These are phyloP conservation scores for Caenorhabditis remanei DNA, from an alignment of 1,140 invertebrate species.

Conservation along the genomic window DNA sequence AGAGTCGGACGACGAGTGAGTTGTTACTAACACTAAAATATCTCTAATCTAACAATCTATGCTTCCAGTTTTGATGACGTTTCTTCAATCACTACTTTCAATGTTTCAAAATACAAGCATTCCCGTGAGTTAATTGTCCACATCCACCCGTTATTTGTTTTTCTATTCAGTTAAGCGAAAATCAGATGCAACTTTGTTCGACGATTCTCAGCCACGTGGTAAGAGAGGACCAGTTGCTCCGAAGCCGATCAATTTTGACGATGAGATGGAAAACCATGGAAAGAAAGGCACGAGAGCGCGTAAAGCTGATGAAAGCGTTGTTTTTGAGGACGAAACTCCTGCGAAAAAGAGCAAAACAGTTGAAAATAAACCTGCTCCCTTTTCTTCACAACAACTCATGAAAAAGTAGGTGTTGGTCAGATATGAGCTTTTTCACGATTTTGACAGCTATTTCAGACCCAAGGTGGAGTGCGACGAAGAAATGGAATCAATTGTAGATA, in stretches of 20 bases:
- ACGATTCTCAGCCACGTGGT: neutral
- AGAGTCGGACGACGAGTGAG: neutral
- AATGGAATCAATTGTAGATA: neutral
- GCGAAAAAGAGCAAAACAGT: neutral
- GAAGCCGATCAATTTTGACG: neutral
- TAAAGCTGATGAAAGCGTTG: neutral
- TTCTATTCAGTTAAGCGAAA: conserved; percentile 3
- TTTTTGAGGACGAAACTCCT: neutral
- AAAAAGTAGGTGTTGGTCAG: neutral
- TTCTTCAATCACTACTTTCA: neutral
- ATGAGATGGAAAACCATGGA: neutral
- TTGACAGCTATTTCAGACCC: neutral
- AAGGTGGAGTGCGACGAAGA: neutral
- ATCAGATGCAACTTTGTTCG: neutral
- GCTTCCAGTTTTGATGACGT: neutral
- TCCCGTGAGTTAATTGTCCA: neutral
- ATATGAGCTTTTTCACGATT: neutral
- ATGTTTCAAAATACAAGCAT: neutral
- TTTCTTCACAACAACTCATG: neutral
- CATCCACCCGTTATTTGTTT: neutral
- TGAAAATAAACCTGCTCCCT: neutral
- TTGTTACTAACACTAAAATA: neutral
- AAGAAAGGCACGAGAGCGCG: conserved; percentile 3
- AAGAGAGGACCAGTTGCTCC: conserved; percentile 15
- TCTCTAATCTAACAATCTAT: neutral